Conservation (phyloP, 2,888 invertebrate genomes). For the Euproctis similis region DNA sequence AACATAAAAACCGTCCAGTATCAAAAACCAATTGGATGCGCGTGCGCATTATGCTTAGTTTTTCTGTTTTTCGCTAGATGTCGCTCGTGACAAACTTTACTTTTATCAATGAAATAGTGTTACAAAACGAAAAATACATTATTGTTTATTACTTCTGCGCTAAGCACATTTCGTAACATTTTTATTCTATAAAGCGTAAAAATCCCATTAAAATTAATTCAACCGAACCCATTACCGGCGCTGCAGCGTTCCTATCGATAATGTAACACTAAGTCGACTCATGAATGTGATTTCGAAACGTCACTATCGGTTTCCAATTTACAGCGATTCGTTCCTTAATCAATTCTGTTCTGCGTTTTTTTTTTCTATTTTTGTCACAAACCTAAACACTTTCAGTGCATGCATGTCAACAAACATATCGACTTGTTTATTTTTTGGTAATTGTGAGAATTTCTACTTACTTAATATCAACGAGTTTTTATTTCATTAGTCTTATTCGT, state of each 20-base stretch:
- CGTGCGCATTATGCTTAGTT: conserved; percentile 47
- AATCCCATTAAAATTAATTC: conserved; percentile 75
- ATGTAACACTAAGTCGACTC: conserved; percentile 71
- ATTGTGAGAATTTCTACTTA: no score
- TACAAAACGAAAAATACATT: conserved; percentile 27
- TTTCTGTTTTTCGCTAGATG: conserved; percentile 44
- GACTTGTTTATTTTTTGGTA: conserved; percentile 50
- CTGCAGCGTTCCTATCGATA: conserved; percentile 70
- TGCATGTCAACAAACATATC: conserved; percentile 55
- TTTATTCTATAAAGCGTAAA: conserved; percentile 71
- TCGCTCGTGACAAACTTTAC: conserved; percentile 36
- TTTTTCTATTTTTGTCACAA: no score
- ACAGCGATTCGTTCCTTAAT: conserved; percentile 76
- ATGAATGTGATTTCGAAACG: conserved; percentile 75
- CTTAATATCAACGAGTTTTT: conserved; percentile 32
- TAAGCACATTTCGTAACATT: conserved; percentile 70
- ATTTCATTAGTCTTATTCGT: conserved; percentile 39
- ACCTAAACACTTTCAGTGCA: conserved; percentile 53
- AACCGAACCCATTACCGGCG: conserved; percentile 71
- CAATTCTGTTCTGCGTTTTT: conserved; percentile 70
- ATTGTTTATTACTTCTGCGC: conserved; percentile 61
- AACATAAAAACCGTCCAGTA: conserved; percentile 25
- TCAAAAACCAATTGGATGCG: conserved; percentile 43
- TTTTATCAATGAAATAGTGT: conserved; percentile 26
- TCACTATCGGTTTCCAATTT: conserved; percentile 76